Evolutionary conservation across 1,140 invertebrate species (phyloP).

Genomic region (Drosophila tristis): DNA sequence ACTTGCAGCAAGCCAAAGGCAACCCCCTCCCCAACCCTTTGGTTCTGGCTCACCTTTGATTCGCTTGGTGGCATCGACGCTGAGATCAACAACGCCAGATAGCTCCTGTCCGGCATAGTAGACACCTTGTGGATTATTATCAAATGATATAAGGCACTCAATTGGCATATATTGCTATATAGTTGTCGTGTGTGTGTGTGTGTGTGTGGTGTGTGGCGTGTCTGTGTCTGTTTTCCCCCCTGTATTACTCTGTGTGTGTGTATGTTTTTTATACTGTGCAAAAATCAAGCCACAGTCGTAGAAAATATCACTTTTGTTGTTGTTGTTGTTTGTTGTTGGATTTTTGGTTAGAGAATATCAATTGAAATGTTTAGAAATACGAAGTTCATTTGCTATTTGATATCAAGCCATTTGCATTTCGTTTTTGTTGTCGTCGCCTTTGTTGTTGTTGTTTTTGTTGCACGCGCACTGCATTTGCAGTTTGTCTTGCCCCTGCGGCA

Average conservation of each 20-base stretch:
- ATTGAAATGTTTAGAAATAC: slow-evolving; percentile 49
- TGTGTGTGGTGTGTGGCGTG: slow-evolving; percentile 25
- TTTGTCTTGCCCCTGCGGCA: slow-evolving; percentile 56
- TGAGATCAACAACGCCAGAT: slow-evolving; percentile 84
- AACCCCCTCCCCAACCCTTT: no score
- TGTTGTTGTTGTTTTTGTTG: slow-evolving; percentile 27
- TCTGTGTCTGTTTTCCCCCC: slow-evolving; percentile 5
- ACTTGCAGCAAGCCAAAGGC: no score
- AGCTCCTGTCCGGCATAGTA: slow-evolving; percentile 86
- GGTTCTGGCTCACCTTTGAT: slow-evolving; percentile 70
- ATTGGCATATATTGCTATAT: slow-evolving; percentile 84
- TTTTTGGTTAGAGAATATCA: slow-evolving; percentile 43
- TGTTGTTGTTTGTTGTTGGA: slow-evolving; percentile 13
- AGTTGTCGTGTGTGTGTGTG: slow-evolving; percentile 35
- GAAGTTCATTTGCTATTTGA: slow-evolving; percentile 59
- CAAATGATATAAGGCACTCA: slow-evolving; percentile 85
- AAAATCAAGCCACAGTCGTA: slow-evolving; percentile 72
- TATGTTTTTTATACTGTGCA: slow-evolving; percentile 51
- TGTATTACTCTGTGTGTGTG: slow-evolving; percentile 19
- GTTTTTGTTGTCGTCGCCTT: slow-evolving; percentile 39
- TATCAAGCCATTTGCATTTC: slow-evolving; percentile 72
- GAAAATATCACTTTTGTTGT: slow-evolving; percentile 69
- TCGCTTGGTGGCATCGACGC: slow-evolving; percentile 79
- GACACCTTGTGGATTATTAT: slow-evolving; percentile 85
- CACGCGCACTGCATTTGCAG: slow-evolving; percentile 71